A percentile compares a stretch with the other conserved stretches of the same genome.
These are phyloP conservation scores for Dufourea novaeangliae DNA, from an alignment of 1,140 invertebrate genomes.

Conservation along the genomic window DNA sequence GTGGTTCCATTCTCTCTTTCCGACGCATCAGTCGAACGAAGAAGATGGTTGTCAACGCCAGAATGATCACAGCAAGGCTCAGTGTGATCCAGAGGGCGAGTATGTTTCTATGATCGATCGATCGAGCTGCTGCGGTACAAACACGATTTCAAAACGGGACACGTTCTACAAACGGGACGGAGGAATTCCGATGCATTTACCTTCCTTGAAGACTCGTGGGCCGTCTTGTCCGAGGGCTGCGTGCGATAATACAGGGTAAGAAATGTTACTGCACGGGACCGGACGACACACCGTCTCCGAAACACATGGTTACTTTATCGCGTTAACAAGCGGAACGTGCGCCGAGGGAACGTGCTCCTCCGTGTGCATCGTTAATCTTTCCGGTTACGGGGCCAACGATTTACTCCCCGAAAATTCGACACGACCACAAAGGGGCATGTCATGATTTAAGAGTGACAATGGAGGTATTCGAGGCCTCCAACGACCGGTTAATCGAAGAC, in stretches of 20 bases:
- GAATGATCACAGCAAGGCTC: slow-evolving; percentile 89
- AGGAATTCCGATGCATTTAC: slow-evolving; percentile 42
- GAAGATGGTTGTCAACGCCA: slow-evolving; percentile 87
- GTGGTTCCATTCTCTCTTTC: slow-evolving; percentile 87
- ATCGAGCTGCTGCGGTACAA: slow-evolving; percentile 53
- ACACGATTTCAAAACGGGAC: slow-evolving; percentile 5
- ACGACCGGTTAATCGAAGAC: slow-evolving; percentile 27
- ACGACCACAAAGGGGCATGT: background rate
- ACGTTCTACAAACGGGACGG: background rate
- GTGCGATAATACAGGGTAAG: slow-evolving; percentile 15
- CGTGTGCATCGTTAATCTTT: slow-evolving; percentile 1
- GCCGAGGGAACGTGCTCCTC: background rate
- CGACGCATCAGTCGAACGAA: slow-evolving; percentile 88
- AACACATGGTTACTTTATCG: background rate
- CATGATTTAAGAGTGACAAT: background rate
- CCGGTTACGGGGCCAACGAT: background rate
- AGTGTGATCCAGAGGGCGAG: slow-evolving; percentile 92
- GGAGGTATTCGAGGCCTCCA: background rate
- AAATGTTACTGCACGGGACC: slow-evolving; percentile 28
- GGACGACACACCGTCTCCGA: slow-evolving; percentile 2
- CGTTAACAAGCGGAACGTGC: slow-evolving; percentile 9
- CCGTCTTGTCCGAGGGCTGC: slow-evolving; percentile 66
- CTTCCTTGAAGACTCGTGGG: slow-evolving; percentile 68
- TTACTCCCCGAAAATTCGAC: slow-evolving; percentile 5
- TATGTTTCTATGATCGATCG: slow-evolving; percentile 82